These are phyloP conservation scores for Marisa cornuarietis DNA, from an alignment of 1,140 invertebrate genomes.

Conservation along the genomic window DNA sequence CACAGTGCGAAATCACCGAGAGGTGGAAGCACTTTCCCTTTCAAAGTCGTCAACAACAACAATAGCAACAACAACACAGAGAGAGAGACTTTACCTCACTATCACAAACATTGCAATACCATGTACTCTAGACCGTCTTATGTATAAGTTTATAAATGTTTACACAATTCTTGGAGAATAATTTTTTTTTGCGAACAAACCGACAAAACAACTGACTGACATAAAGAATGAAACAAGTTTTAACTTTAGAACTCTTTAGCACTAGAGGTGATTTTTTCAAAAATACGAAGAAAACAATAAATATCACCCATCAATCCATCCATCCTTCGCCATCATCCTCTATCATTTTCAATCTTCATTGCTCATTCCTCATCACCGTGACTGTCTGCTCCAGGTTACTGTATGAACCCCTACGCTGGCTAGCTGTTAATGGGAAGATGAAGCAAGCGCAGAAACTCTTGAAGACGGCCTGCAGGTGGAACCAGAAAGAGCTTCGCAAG, in stretches of 20 bases:
- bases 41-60: too few species aligned
- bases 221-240: background rate
- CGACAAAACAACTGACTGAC: too few species aligned
- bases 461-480: conserved; percentile 11
- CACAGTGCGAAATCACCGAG: too few species aligned
- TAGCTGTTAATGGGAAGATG: conserved; percentile 11
- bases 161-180: too few species aligned
- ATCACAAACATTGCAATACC: too few species aligned
- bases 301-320: background rate
- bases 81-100: too few species aligned
- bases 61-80: too few species aligned
- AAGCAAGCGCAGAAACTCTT: conserved; percentile 4
- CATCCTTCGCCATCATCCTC: background rate
- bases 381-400: background rate
- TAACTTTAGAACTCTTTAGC: background rate
- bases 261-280: background rate
- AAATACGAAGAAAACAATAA: background rate
- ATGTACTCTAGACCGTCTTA: too few species aligned
- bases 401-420: conserved; percentile 11
- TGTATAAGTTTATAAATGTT: too few species aligned
- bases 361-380: background rate
- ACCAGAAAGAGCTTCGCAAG: background rate
- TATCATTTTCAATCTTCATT: background rate
- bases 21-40: too few species aligned
- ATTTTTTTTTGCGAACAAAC: background rate